Evolutionary conservation across 2,113 vertebrate species (phyloP), one percentile per base, ranked within the genome.

Genomic region (Himantopus leucocephalus): DNA sequence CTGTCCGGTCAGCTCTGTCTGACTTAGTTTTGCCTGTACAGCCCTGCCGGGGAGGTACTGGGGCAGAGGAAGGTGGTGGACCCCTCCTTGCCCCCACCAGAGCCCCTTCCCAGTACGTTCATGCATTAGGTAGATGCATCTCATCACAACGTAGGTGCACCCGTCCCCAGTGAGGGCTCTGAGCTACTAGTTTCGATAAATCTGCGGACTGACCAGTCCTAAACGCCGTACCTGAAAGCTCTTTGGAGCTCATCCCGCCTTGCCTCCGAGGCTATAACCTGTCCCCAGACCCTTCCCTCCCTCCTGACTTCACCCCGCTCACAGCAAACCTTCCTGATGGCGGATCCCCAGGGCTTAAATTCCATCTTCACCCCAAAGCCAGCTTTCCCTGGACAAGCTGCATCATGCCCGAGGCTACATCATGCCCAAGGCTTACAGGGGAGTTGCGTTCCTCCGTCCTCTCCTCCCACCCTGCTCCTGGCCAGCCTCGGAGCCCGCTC

Each of bases 131-230:
- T n/a, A 24, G 37, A 8, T n/a, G 22, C 18, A 34, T 43, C 56
- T 72, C 35, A 14, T 30, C 32, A 15, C 45, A 24, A 1, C 0
- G 0, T 3, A 16, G 17, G 17, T 30, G 55, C 29, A 1, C 18
- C 41, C 35, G 43, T 24, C 47, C 45, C 68, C n/a, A n/a, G 24
- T 1, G 53, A 83, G 75, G 60, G 26, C 70, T 70, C 45, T 6
- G 45, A 84, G 23, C 39, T 45, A 12, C 18, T 3, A 35, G 21
- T 53, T 39, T 16, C 0, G 0, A 17, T 50, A 24, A 34, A 9
- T 10, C 30, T 43, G 19, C 58, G 59, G 17, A 13, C n/a, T 47
- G 52, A 43, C 3, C 29, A 16, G 10, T 23, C 68, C 78, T 32
- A 48, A 73, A 58, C 2, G 19, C 67, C 0, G 0, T 41, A 18